A percentile compares a stretch with the other conserved stretches of the same genome.
phyloP scores from a whole-genome alignment of 2,888 invertebrate genomes.

The Willowsia nigromaculata region DNA sequence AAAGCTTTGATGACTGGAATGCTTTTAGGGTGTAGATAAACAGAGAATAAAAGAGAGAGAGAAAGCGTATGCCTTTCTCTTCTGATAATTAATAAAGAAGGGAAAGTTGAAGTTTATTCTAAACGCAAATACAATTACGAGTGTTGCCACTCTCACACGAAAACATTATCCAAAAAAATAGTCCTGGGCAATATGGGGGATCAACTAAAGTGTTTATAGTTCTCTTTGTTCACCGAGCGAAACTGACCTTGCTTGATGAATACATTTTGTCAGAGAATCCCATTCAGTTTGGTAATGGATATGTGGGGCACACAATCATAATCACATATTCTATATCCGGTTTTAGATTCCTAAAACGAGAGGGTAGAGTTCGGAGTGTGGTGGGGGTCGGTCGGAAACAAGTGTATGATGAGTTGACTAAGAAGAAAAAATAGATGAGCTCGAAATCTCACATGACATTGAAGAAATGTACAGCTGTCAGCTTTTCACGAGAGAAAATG shows the following conservation, averaged over 20 bases:
- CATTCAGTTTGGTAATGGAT: not conserved
- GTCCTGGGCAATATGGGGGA: too few species aligned
- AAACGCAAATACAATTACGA: too few species aligned
- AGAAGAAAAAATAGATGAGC: slow-evolving; percentile 44
- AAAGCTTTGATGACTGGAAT: too few species aligned
- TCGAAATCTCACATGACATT: slow-evolving; percentile 41
- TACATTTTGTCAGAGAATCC: not conserved
- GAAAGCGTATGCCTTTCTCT: too few species aligned
- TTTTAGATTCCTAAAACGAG: not conserved
- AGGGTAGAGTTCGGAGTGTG: not conserved
- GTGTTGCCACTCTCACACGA: too few species aligned
- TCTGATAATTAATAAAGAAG: too few species aligned
- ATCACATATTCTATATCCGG: not conserved
- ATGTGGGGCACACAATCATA: not conserved
- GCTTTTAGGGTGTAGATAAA: too few species aligned
- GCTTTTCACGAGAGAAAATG: slow-evolving; percentile 40
- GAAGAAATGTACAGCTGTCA: slow-evolving; percentile 55
- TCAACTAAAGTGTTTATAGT: not conserved
- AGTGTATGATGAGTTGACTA: not conserved
- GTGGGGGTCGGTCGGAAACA: not conserved
- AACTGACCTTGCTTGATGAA: slow-evolving; percentile 1
- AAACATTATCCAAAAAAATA: too few species aligned
- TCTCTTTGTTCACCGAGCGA: not conserved
- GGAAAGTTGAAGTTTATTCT: too few species aligned
- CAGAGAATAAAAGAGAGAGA: too few species aligned